Base-by-base conservation (phyloP, 2,113 vertebrate genomes). In the Chamaea fasciata region DNA sequence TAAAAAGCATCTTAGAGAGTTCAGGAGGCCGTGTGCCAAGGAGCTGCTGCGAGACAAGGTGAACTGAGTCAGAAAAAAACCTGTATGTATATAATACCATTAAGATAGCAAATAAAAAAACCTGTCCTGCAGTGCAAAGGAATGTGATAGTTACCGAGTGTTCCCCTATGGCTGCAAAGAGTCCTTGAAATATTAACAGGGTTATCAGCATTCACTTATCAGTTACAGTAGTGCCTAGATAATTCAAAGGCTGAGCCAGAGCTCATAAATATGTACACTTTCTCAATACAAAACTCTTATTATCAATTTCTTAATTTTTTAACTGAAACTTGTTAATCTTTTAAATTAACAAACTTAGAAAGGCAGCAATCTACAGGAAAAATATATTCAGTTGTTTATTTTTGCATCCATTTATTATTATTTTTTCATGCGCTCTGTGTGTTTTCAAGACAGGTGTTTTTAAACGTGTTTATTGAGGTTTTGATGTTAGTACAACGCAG, bases 111-210 rank as follows among this genome's bases (percentile, higher is more conserved):
- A 95, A 95, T 79, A 83, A 91, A 87, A 87, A 94, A 96, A 76
- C 79, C 88, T 82, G 80, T 87, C 94, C 77, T 76, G 87, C 76
- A 91, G 33, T 59, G 89, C 52, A 87, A 92, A 92, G 80, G 96
- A 95, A 96, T 91, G 92, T 89, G 84, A 89, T 89, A 92, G 80
- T 63, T 87, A 65, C 68, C 0, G 0, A 71, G 76, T 89, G 57
- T 49, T 90, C 67, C 86, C 86, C 90, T 82, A 89, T 9, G 93
- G 65, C 2, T 89, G 92, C 70, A 91, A 52, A 89, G 84, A 87
- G 89, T 55, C 81, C 94, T 96, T 94, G 90, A 96, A 97, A 96
- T 94, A 97, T 96, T 96, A 96, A 93, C 94, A 89, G 83, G 92
- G 80, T 89, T 95, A 97, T 96, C 96, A 80, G 86, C 70, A 89